Conservation (phyloP, 37 sponge, comb jelly and placozoan species). For the Diacarnus erythraeanus region DNA sequence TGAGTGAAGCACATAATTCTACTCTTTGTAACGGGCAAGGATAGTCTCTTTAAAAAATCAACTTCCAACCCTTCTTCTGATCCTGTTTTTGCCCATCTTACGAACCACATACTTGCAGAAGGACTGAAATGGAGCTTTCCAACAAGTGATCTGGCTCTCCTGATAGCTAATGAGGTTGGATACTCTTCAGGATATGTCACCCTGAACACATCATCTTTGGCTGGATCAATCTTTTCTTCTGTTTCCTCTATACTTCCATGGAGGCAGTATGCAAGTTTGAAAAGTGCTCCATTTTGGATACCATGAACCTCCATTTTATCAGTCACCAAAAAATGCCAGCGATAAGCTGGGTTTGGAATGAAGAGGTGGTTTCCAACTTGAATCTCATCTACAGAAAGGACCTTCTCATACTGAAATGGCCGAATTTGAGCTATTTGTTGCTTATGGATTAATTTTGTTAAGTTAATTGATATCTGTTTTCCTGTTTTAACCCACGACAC, state of each 20-base stretch:
- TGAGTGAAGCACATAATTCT: slow-evolving; percentile 29
- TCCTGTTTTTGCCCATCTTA: slow-evolving; percentile 49
- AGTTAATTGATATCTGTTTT: slow-evolving; percentile 4
- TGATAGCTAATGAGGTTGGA: neutral
- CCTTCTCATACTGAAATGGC: slow-evolving; percentile 21
- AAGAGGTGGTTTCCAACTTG: slow-evolving; percentile 39
- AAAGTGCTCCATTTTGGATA: neutral
- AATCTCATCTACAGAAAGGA: slow-evolving; percentile 18
- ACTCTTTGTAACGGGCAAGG: slow-evolving; percentile 36
- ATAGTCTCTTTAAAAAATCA: slow-evolving; percentile 18
- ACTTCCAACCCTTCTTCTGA: slow-evolving; percentile 43
- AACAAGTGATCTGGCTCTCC: slow-evolving; percentile 28
- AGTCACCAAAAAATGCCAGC: slow-evolving; percentile 37
- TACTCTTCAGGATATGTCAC: slow-evolving; percentile 38
- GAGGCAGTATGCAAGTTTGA: slow-evolving; percentile 12
- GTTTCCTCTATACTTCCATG: slow-evolving; percentile 14
- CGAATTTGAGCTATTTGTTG: slow-evolving; percentile 26
- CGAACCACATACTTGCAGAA: slow-evolving; percentile 33
- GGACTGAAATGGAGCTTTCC: neutral
- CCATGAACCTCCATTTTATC: neutral
- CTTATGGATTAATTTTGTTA: neutral
- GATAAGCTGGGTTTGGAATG: slow-evolving; percentile 3
- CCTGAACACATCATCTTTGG: slow-evolving; percentile 17
- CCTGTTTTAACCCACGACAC: slow-evolving; percentile 39
- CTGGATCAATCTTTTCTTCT: slow-evolving; percentile 15